Base-by-base conservation (phyloP, 2,113 vertebrate species). In the Tichodroma muraria region DNA sequence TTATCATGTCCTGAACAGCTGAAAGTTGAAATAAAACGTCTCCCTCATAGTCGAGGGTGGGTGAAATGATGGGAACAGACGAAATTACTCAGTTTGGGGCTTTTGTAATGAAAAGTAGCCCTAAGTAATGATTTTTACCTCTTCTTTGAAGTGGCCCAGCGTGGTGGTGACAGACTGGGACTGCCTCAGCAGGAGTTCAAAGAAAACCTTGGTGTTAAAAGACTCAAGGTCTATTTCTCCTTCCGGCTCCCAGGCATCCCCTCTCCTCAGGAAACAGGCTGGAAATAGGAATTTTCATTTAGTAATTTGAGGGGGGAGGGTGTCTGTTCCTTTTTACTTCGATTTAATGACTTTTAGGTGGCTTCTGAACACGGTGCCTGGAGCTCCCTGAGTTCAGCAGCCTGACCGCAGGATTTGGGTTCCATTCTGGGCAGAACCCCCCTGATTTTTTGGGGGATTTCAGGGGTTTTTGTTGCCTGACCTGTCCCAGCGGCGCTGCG, bases 131-230 rank as follows among this genome's bases (percentile, higher is more conserved):
- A 9, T 49, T 91, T 93, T 59, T 89, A 99, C 99, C 98, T 99
- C 98, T 45, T 98, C 97, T 78, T 97, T 98, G 88, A 98, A 97
- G 47, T 98, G 97, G n/a, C 97, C 97, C 91, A 99, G 97, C 4
- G 93, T 97, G 30, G 89, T 61, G 4, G 98, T 99, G 81, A 99
- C 98, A 6, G 98, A 97, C 14, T 98, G 96, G 18, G 98, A 99
- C 80, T 99, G 99, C 24, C 94, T 97, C 53, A 98, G 97, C 77
- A 99, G 96, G 8, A 98, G 97, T 45, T 97, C 97, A 68, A 98
- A 99, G 97, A 99, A 99, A 47, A 97, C 94, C 52, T 96, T 97
- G 80, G 98, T 98, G 80, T 98, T 98, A 72, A 99, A 99, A 5
- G 97, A 97, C 49, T 99, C 99, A 8, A 99, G 97, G 88, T 99